Evolutionary conservation across 1,140 invertebrate genomes (phyloP), one percentile per base, ranked within the genome.

Genomic region (Drosophila virilis): DNA sequence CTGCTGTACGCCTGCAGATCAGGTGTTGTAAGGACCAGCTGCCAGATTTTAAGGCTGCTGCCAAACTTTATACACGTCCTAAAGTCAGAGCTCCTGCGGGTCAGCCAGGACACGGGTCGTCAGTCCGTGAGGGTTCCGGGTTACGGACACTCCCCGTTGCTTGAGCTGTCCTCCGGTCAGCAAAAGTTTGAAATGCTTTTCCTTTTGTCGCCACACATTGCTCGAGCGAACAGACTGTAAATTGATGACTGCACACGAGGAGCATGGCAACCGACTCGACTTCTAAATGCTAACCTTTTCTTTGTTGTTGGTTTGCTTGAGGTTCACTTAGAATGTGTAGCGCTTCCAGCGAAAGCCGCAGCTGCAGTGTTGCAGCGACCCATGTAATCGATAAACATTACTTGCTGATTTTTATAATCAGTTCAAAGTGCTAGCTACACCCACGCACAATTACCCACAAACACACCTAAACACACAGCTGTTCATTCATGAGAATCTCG

Each of bases 321-420:
- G 32, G 46, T 22, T 8, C 38, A 65, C 57, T 65, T 57, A 17
- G 64, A 71, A 71, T 64, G 57, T 55, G 51, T 40, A 45, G 13
- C 8, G 51, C 22, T 54, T 67, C 43, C 52, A 37, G 38, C 40
- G 17, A 28, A 66, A 69, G 46, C n/a, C 32, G 22, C 52, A 37
- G 43, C 38, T 12, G 57, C 28, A 43, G 22, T 3, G 28, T 8
- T 43, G 57, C 50, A 55, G 57, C 50, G 57, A 40, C 51, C 52
- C 62, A 64, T 80, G 69, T 46, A 80, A 74, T 81, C 75, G 62
- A 78, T 82, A 77, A 83, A 79, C 60, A 83, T 77, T 77, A 84
- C 50, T 73, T 66, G 64, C 58, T 60, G 51, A 69, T 58, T 82
- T 76, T 69, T 55, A 64, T 72, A 46, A 64, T 67, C 71, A 76